These are phyloP conservation scores for Athetis lepigone DNA, from an alignment of 2,888 invertebrate genomes.

Conservation along the genomic window DNA sequence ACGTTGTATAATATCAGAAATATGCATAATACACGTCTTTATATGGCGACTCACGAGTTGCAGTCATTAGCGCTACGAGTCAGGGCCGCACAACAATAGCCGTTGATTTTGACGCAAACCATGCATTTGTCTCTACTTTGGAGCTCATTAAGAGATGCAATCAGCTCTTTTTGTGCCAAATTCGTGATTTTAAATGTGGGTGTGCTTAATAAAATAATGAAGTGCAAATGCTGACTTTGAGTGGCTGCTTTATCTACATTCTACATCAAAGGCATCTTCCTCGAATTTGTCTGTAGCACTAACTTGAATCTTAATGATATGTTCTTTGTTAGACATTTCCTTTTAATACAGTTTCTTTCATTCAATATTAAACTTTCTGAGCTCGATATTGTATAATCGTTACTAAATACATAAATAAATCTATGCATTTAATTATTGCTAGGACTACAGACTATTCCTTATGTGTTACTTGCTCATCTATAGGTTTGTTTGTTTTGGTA, in stretches of 20 bases:
- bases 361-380: no score
- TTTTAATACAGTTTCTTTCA: no score
- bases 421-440: no score
- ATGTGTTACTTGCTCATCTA: no score
- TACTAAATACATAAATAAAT: no score
- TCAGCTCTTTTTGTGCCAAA: conserved; percentile 39
- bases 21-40: conserved; percentile 47
- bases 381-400: no score
- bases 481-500: no score
- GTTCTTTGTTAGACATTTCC: no score
- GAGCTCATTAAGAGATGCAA: conserved; percentile 47
- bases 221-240: background rate
- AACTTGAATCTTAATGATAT: background rate
- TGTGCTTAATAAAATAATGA: conserved; percentile 27
- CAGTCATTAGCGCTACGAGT: conserved; percentile 61
- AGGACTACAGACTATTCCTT: no score
- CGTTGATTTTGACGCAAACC: conserved; percentile 69
- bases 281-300: background rate
- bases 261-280: background rate
- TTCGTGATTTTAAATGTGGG: conserved; percentile 24
- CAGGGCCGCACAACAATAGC: conserved; percentile 74
- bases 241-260: background rate
- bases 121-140: conserved; percentile 61
- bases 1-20: conserved; percentile 28
- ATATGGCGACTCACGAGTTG: conserved; percentile 68